Evolutionary conservation across 2,113 vertebrate genomes (phyloP), one percentile per base, ranked within the genome.

Genomic region (Oreochromis niloticus): DNA sequence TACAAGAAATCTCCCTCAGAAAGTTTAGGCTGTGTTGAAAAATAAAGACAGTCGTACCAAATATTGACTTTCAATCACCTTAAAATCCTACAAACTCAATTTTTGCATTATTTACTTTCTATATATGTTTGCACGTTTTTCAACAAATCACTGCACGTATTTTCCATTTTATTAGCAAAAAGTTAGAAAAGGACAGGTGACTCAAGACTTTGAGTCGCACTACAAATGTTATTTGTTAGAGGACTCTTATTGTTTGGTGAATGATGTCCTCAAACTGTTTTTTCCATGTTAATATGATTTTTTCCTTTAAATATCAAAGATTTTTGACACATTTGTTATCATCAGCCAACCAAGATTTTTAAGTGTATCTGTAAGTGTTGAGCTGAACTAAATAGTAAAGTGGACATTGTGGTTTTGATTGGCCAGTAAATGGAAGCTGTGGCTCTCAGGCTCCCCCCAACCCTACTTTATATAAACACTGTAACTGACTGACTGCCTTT

Each of bases 341-440:
- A 36, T 19, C 32, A 36, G 16, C 9, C 2, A 63, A 4, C 17
- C 32, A 66, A 68, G 19, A 41, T 68, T 41, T 1, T 5, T 1
- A 61, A 61, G 59, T 34, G 59, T 0, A 61, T 6, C 59, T 61
- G 16, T 34, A 61, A 61, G 30, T 61, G 16, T 61, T 19, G 30
- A 61, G 16, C 30, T 19, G 90, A 94, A 90, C 91, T 68, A 84
- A 94, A 92, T 83, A 90, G 92, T 88, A 14, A 89, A 87, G 87
- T 88, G 82, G 88, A 84, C 59, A 90, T 85, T 66, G 56, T 61
- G 87, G 84, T 84, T 87, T 92, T 75, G 87, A 91, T 94, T 71
- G 92, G 71, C 24, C 14, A 5, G 22, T 68, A 73, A 90, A 79
- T 56, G 81, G 59, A 63, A 88, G 81, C 34, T 88, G 85, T 80